A percentile compares a stretch with the other conserved stretches of the same genome.
These are phyloP conservation scores for Microdon myrmicae DNA, from an alignment of 2,888 invertebrate genomes.

Conservation along the genomic window DNA sequence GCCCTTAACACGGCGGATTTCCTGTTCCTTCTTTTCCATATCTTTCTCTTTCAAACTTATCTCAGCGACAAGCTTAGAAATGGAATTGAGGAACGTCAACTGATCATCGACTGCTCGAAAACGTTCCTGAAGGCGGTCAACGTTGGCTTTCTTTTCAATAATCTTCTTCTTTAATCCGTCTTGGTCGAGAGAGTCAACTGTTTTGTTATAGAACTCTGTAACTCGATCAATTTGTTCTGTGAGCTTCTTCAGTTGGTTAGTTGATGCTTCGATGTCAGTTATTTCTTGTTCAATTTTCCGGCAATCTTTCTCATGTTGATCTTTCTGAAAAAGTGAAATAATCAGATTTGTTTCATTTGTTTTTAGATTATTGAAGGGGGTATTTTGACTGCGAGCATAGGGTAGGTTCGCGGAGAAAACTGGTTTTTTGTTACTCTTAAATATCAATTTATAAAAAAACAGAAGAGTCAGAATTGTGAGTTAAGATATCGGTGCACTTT, in stretches of 20 bases:
- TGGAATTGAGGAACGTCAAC: constrained; percentile 62
- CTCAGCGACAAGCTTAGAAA: constrained; percentile 61
- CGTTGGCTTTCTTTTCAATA: constrained; percentile 70
- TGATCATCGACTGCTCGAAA: constrained; percentile 71
- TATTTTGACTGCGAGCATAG: not conserved
- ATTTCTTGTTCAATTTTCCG: constrained; percentile 71
- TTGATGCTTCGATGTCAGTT: constrained; percentile 71
- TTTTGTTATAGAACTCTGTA: constrained; percentile 57
- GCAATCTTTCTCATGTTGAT: constrained; percentile 70
- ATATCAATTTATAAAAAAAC: too few relatives aligned
- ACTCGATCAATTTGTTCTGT: constrained; percentile 67
- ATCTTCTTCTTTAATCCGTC: constrained; percentile 68
- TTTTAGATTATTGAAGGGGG: too few relatives aligned
- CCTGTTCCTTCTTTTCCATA: constrained; percentile 67
- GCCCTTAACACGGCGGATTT: constrained; percentile 73
- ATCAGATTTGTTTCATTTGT: not conserved
- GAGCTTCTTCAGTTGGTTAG: constrained; percentile 66
- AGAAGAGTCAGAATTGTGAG: too few relatives aligned
- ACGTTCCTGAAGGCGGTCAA: constrained; percentile 71
- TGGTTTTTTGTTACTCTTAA: too few relatives aligned
- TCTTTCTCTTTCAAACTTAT: constrained; percentile 63
- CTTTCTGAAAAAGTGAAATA: constrained; percentile 44
- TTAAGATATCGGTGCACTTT: too few relatives aligned
- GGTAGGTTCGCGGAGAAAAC: too few relatives aligned
- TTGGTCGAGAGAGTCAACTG: constrained; percentile 56